phyloP scores from a whole-genome alignment of 2,113 vertebrate species.

The Amphilophus citrinellus region DNA sequence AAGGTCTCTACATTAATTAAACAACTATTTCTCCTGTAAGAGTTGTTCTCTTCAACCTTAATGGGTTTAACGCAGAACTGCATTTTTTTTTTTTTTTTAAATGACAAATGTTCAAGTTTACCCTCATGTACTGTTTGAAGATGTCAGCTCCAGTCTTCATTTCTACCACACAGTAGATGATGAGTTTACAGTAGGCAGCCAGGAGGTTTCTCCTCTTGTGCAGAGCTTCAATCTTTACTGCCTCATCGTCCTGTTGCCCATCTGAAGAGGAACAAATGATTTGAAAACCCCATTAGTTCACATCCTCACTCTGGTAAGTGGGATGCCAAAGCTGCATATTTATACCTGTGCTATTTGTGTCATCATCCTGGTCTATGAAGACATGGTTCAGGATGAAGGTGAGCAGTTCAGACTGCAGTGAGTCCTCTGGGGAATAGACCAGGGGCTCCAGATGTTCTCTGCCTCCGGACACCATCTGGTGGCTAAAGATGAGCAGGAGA shows the following conservation, averaged over 20 bases:
- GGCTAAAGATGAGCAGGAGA: slow-evolving; percentile 98
- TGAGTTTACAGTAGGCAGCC: slow-evolving; percentile 98
- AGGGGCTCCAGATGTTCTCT: slow-evolving; percentile 95
- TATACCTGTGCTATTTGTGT: slow-evolving; percentile 92
- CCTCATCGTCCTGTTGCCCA: slow-evolving; percentile 98
- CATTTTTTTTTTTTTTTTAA: not conserved
- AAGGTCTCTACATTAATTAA: not conserved
- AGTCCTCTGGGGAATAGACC: slow-evolving; percentile 95
- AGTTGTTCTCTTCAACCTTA: not conserved
- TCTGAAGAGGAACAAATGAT: slow-evolving; percentile 76
- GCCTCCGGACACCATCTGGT: slow-evolving; percentile 97
- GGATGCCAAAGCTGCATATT: slow-evolving; percentile 2
- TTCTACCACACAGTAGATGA: slow-evolving; percentile 98
- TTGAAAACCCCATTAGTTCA: not conserved
- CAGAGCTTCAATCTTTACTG: slow-evolving; percentile 97
- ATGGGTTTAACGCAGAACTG: not conserved
- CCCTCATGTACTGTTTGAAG: slow-evolving; percentile 99
- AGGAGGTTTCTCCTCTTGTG: slow-evolving; percentile 98
- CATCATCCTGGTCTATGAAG: slow-evolving; percentile 99
- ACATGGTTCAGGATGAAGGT: slow-evolving; percentile 98
- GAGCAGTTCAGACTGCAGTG: slow-evolving; percentile 93
- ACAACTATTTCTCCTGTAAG: not conserved
- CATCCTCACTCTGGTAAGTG: not conserved
- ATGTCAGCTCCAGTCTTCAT: slow-evolving; percentile 98
- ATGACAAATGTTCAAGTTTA: slow-evolving; percentile 60